Conservation (phyloP, 1,140 invertebrate genomes). For the Ericerus pela region DNA sequence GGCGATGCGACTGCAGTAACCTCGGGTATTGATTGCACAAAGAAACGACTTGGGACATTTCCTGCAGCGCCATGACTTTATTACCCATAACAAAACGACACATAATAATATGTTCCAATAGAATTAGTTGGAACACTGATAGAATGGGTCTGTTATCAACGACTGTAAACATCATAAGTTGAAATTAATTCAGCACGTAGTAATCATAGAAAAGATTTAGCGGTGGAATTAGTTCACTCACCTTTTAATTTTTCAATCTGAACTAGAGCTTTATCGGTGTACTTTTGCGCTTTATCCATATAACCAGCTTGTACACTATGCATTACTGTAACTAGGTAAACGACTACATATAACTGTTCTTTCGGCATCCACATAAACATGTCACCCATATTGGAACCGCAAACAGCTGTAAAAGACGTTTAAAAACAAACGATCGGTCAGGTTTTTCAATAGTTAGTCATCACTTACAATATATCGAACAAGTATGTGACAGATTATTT, state of each 20-base stretch:
- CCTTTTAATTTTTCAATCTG: conserved; percentile 93
- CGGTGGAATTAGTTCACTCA: too few relatives aligned
- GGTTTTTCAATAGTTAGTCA: conserved; percentile 21
- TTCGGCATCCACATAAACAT: conserved; percentile 96
- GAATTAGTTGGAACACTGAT: conserved; percentile 80
- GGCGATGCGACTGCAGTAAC: conserved; percentile 64
- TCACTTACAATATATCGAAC: not conserved
- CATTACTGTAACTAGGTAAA: conserved; percentile 93
- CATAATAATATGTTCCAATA: conserved; percentile 92
- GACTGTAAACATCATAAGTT: conserved; percentile 35
- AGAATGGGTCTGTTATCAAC: conserved; percentile 72
- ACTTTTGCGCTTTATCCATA: conserved; percentile 97
- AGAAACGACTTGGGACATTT: conserved; percentile 61
- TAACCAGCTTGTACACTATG: conserved; percentile 97
- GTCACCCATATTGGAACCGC: conserved; percentile 58
- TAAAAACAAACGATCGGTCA: too few relatives aligned
- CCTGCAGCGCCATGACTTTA: conserved; percentile 66
- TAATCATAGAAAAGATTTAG: too few relatives aligned
- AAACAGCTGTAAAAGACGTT: too few relatives aligned
- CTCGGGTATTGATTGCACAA: conserved; percentile 55
- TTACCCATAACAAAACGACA: conserved; percentile 92
- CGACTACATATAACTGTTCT: conserved; percentile 90
- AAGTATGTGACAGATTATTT: not conserved
- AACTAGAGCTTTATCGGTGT: conserved; percentile 89
- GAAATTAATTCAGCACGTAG: too few relatives aligned